Evolutionary conservation across 2,888 invertebrate species (phyloP).

Genomic region (Phaedon cochleariae): DNA sequence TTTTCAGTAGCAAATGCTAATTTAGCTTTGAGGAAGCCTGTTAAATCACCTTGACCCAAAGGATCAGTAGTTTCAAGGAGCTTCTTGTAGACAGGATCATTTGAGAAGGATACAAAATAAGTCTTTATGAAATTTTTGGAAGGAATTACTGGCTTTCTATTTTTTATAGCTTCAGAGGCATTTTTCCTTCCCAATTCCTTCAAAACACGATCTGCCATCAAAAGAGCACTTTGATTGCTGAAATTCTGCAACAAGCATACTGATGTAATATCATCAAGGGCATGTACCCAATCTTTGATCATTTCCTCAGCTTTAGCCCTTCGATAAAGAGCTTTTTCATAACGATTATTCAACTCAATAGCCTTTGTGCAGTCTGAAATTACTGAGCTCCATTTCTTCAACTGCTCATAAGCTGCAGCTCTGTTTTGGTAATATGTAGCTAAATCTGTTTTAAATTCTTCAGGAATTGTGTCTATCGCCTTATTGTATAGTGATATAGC

Average conservation of each 20-base stretch:
- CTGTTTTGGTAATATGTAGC: constrained; percentile 96
- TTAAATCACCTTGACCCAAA: constrained; percentile 54
- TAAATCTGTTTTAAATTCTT: constrained; percentile 75
- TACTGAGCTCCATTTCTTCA: constrained; percentile 85
- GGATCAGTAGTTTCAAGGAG: constrained; percentile 60
- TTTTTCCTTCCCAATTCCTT: constrained; percentile 81
- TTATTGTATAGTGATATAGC: constrained; percentile 90
- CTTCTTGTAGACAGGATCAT: constrained; percentile 78
- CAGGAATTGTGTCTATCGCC: constrained; percentile 90
- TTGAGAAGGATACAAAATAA: constrained; percentile 87
- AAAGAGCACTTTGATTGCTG: constrained; percentile 79
- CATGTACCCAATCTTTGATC: constrained; percentile 78
- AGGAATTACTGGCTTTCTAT: constrained; percentile 78
- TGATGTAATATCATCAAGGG: constrained; percentile 92
- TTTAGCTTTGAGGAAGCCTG: constrained; percentile 74
- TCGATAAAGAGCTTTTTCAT: constrained; percentile 86
- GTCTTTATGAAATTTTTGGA: constrained; percentile 87
- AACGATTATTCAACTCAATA: constrained; percentile 82
- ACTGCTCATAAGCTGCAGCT: constrained; percentile 93
- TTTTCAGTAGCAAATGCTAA: constrained; percentile 73
- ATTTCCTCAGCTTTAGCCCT: constrained; percentile 86
- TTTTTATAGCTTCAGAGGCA: constrained; percentile 77
- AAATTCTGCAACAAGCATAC: constrained; percentile 92
- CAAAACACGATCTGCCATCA: constrained; percentile 87
- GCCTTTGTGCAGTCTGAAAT: constrained; percentile 89